Base-by-base conservation (phyloP, 2,888 invertebrate genomes). In the Nemoura dubitans region DNA sequence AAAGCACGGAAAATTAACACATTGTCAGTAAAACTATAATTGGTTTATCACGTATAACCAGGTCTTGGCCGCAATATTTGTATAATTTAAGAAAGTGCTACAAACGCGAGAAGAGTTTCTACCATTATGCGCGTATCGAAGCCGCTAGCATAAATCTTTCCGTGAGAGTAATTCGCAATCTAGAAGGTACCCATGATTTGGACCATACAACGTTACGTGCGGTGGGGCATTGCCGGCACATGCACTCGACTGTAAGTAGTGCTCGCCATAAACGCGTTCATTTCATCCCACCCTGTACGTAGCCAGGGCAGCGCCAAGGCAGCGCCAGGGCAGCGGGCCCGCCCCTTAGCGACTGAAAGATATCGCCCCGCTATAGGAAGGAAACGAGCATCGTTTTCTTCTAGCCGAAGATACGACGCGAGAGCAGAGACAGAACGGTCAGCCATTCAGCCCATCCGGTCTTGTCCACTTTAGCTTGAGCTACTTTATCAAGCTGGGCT, bases 331-430 rank as follows among this genome's bases (percentile, higher is more conserved):
- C 21, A 36, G 5, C 36, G 16, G 59, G 21, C 59, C 59, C 59
- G 59, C 59, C 59, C 59, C 59, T 59, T 21, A 21, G 81, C 10
- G 16, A 0, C n/a, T 6, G 16, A 84, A 76, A 84, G 84, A 84
- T 59, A 59, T 59, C 27, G 76, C 21, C 59, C 59, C 28, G 84
- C 26, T 10, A 10, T 27, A 59, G 87, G 88, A 87, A 88, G 88
- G 88, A 88, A 87, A 87, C 85, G 85, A 83, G 87, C 87, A 85
- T 87, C 87, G 86, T 86, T 86, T 86, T 87, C 85, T 81, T 87
- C 36, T 10, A 27, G 0, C 0, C 59, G 59, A 59, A 59, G 59
- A 59, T 59, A 21, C 16, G 59, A 10, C 59, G 76, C 59, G 84
- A 26, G 27, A 76, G 26, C 28, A 30, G 28, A 59, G 84, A 76